Base-by-base conservation (phyloP, 2,113 vertebrate species). In the Arenaria interpres region DNA sequence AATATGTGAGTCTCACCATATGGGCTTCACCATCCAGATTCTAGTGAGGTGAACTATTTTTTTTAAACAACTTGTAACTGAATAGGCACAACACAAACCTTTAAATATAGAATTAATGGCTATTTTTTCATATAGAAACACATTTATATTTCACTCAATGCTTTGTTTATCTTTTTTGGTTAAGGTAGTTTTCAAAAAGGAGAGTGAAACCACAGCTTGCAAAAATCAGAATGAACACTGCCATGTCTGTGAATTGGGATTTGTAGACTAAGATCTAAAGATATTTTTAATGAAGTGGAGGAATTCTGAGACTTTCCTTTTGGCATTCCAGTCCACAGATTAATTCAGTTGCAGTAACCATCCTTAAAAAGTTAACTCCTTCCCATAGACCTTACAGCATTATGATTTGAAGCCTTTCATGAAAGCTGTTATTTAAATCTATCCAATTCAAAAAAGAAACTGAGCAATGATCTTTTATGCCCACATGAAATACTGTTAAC, bases 351-450 rank as follows among this genome's bases (percentile, higher is more conserved):
- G 28, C 46, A 85, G 71, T 33, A 88, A 66, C 23, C 12, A 59
- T 32, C 20, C 23, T 88, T 50, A 88, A 88, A 88, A 95, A 80
- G 45, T 69, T 86, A 77, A 77, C 68, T 89, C 68, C 46, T 80
- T 82, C 62, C 32, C 51, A 50, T 62, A 25, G 37, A 91, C 50
- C 46, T 94, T 80, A 73, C 4, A 85, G 32, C n/a, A 43, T 43
- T 73, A 57, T 41, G 54, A 88, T 90, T 71, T 4, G 1, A 96
- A 84, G 15, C 10, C 13, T 90, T 89, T 86, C 59, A 54, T 77
- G 54, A 76, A 85, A 94, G 27, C 27, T 90, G 63, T 74, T 92
- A 74, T 71, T 96, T 95, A 84, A 96, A 81, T 78, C 37, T 25
- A 5, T 50, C 48, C 22, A 76, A 77, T 78, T 86, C 43, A 71